Percentiles rank a stretch among this genome's conserved stretches.
phyloP scores from a whole-genome alignment of 2,113 vertebrate species.

The Ptyas mucosa region DNA sequence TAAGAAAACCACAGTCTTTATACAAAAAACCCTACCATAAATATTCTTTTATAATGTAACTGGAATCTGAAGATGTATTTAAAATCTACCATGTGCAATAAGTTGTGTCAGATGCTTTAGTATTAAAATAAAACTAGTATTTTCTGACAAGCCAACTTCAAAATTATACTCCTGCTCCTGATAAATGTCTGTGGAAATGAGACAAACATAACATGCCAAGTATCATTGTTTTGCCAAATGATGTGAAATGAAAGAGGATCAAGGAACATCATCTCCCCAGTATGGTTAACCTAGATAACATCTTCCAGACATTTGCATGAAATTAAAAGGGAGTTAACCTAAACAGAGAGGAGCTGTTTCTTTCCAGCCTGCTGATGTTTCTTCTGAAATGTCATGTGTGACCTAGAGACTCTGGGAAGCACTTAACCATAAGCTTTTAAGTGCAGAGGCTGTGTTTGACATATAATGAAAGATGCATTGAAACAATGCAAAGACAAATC shows the following conservation, averaged over 20 bases:
- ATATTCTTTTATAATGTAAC: not conserved
- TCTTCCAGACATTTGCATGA: constrained; percentile 53
- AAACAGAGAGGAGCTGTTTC: constrained; percentile 40
- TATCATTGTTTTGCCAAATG: constrained; percentile 30
- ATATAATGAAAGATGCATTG: constrained; percentile 23
- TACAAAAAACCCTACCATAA: not conserved
- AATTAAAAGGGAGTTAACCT: constrained; percentile 52
- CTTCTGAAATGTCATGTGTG: constrained; percentile 47
- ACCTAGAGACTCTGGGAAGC: constrained; percentile 53
- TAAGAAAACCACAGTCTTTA: not conserved
- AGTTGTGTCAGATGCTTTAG: accelerated
- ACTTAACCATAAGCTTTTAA: constrained; percentile 55
- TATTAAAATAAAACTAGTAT: not conserved
- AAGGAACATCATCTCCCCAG: constrained; percentile 29
- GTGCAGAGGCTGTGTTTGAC: constrained; percentile 2
- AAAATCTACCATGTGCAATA: not conserved
- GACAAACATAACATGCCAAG: constrained; percentile 15
- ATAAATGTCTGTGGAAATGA: constrained; percentile 32
- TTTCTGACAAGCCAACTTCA: constrained; percentile 29
- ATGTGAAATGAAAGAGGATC: constrained; percentile 31
- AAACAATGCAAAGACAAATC: constrained; percentile 25
- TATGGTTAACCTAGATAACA: constrained; percentile 50
- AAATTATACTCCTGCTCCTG: constrained; percentile 30
- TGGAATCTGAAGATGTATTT: not conserved
- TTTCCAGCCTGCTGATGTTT: constrained; percentile 37